Percentiles rank a stretch among this genome's conserved stretches.
Evolutionary conservation across 2,113 vertebrate species (phyloP).

Genomic region (Lota lota): DNA sequence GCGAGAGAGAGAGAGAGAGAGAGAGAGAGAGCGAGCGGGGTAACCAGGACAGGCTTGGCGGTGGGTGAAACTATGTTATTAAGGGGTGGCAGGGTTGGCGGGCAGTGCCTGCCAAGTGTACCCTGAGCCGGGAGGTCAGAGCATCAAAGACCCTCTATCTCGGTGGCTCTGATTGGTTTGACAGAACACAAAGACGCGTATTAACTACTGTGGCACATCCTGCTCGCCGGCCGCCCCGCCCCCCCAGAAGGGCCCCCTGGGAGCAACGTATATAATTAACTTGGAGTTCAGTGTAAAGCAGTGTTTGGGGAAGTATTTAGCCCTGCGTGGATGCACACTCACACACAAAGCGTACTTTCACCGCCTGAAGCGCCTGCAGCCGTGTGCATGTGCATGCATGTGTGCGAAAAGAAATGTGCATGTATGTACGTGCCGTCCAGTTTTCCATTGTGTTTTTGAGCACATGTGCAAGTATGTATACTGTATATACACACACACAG

Average conservation of each 20-base stretch:
- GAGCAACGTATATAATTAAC: constrained; percentile 22
- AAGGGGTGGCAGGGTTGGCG: not conserved
- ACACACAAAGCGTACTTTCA: constrained; percentile 10
- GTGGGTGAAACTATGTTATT: not conserved
- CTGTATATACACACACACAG: too few relatives aligned
- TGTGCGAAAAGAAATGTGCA: not conserved
- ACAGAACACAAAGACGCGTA: constrained; percentile 20
- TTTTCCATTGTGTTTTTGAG: not conserved
- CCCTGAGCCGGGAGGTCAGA: constrained; percentile 1
- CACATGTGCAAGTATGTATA: not conserved
- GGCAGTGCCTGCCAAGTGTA: not conserved
- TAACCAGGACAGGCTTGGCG: not conserved
- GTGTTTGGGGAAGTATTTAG: constrained; percentile 40
- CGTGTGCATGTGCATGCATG: not conserved
- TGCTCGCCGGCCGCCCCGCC: not conserved
- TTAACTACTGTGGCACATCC: constrained; percentile 18
- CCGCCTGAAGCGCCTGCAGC: not conserved
- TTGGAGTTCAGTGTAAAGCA: constrained; percentile 19
- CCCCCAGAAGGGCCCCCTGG: constrained; percentile 34
- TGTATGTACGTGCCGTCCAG: not conserved
- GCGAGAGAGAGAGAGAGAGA: too few relatives aligned
- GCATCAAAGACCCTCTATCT: not conserved
- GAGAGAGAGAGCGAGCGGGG: not conserved
- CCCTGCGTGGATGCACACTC: constrained; percentile 21
- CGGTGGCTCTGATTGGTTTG: constrained; percentile 4